A percentile compares a stretch with the other conserved stretches of the same genome.
These are phyloP conservation scores for Callosobruchus maculatus DNA, from an alignment of 2,888 invertebrate genomes.

Conservation along the genomic window DNA sequence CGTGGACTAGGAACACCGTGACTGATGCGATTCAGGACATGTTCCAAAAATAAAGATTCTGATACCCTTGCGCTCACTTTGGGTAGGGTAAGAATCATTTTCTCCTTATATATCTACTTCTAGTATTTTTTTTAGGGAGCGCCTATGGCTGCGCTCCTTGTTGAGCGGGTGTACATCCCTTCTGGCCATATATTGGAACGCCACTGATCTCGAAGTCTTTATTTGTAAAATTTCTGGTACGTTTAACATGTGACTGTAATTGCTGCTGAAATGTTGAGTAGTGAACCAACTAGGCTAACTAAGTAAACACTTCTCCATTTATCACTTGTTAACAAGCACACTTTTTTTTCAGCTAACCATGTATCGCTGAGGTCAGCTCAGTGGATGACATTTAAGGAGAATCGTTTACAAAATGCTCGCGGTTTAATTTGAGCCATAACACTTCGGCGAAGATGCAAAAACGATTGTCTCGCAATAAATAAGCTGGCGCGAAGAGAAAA, in stretches of 20 bases:
- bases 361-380: not conserved
- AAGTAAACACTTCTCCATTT: not conserved
- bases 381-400: not conserved
- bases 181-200: no score
- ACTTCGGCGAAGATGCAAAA: not conserved
- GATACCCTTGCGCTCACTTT: no score
- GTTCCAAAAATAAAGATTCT: no score
- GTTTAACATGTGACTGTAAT: not conserved
- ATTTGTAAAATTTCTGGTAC: no score
- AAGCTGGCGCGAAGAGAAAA: slow-evolving; percentile 5
- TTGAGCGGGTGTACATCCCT: no score
- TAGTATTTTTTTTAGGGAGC: no score
- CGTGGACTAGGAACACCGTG: no score
- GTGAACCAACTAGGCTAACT: not conserved
- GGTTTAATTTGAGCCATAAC: not conserved
- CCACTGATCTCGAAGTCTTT: no score
- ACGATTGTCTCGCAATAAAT: not conserved
- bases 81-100: no score
- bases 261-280: not conserved
- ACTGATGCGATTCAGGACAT: no score
- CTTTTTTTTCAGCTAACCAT: not conserved
- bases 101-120: no score
- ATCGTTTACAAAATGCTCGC: not conserved
- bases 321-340: not conserved
- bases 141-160: no score